These are phyloP conservation scores for Tringa solitaria DNA, from an alignment of 2,113 vertebrate genomes.

Conservation along the genomic window DNA sequence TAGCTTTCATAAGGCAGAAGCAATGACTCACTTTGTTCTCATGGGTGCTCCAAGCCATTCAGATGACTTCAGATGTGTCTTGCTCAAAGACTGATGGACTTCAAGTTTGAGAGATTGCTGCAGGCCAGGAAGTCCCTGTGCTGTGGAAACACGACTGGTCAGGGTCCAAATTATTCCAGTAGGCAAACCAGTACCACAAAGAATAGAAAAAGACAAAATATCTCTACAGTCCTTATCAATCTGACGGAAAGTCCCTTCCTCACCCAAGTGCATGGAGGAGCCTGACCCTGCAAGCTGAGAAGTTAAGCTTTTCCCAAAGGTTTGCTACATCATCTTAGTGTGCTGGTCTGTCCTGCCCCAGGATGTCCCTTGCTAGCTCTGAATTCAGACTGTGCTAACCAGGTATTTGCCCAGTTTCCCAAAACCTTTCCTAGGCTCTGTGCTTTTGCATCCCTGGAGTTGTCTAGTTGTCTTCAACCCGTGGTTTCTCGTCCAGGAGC, in stretches of 20 bases:
- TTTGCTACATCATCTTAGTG: background rate
- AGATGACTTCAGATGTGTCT: background rate
- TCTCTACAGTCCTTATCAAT: background rate
- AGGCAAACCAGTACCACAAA: background rate
- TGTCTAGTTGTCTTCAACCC: background rate
- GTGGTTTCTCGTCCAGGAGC: background rate
- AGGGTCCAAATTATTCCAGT: background rate
- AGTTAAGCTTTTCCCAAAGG: background rate
- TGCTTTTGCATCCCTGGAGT: background rate
- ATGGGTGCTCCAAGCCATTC: background rate
- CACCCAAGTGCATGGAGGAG: background rate
- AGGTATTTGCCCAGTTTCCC: background rate
- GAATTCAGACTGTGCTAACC: background rate
- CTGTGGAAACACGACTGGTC: background rate
- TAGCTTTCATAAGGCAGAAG: background rate
- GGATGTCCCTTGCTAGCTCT: background rate
- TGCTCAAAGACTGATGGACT: background rate
- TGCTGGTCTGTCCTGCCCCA: background rate
- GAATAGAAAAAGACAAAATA: background rate
- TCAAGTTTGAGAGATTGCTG: background rate
- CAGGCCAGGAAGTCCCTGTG: background rate
- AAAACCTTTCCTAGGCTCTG: background rate
- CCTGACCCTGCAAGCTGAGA: accelerated
- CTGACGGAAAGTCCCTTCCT: background rate
- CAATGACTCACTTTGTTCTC: background rate